Evolutionary conservation across 1,140 invertebrate species (phyloP).

Genomic region (Triops longicaudatus): DNA sequence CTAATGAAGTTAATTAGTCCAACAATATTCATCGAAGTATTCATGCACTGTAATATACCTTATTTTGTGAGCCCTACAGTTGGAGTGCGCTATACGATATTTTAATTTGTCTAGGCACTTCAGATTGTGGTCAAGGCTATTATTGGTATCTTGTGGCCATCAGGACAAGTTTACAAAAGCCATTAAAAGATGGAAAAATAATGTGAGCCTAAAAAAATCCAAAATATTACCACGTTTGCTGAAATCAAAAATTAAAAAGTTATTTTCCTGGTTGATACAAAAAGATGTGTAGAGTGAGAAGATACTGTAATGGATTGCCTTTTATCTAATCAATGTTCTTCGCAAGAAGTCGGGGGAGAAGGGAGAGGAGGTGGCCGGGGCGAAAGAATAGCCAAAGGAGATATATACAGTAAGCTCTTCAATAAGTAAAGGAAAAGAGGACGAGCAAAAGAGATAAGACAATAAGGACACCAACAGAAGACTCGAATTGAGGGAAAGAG

Average conservation of each 20-base stretch:
- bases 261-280: not conserved
- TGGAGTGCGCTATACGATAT: too few relatives aligned
- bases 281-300: not conserved
- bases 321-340: slow-evolving; percentile 23
- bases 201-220: too few relatives aligned
- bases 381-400: not conserved
- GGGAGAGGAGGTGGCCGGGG: slow-evolving; percentile 30
- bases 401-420: slow-evolving; percentile 10
- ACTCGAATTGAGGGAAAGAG: slow-evolving; percentile 3
- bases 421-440: slow-evolving; percentile 24
- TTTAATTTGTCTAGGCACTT: too few relatives aligned
- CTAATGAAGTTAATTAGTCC: too few relatives aligned
- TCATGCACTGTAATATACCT: too few relatives aligned
- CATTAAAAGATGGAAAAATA: too few relatives aligned
- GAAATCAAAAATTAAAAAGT: not conserved
- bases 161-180: too few relatives aligned
- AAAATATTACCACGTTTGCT: not conserved
- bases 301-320: slow-evolving; percentile 2
- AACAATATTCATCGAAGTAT: too few relatives aligned
- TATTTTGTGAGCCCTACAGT: too few relatives aligned
- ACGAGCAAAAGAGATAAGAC: slow-evolving; percentile 29
- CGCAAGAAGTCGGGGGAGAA: too few relatives aligned
- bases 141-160: too few relatives aligned
- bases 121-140: too few relatives aligned
- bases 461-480: slow-evolving; percentile 16